phyloP scores from a whole-genome alignment of 2,797 vertebrate species.

The Urocyon cinereoargenteus region DNA sequence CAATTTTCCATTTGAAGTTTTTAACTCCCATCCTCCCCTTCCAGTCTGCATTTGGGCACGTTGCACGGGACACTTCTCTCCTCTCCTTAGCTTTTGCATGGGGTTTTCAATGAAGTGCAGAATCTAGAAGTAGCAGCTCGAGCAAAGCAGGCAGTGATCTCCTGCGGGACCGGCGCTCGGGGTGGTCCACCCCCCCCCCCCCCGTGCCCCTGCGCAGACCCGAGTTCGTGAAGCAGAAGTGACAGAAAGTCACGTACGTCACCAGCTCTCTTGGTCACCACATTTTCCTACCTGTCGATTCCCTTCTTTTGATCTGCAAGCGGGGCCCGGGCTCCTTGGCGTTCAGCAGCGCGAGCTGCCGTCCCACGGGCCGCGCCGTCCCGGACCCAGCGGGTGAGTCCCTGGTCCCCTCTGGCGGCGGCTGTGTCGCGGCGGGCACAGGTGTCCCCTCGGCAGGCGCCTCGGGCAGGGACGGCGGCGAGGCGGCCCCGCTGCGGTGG shows the following conservation, averaged over 20 bases:
- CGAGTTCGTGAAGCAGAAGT: background rate
- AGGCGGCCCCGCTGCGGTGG: too few relatives aligned
- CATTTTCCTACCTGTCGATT: background rate
- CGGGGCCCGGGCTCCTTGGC: background rate
- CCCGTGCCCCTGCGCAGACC: too few relatives aligned
- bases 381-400: too few relatives aligned
- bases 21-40: background rate
- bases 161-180: rapidly evolving
- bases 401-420: too few relatives aligned
- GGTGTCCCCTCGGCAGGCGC: too few relatives aligned
- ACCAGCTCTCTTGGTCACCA: background rate
- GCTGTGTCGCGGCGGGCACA: too few relatives aligned
- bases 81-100: background rate
- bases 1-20: background rate
- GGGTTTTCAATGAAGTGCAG: too few relatives aligned
- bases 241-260: background rate
- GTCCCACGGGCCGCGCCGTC: background rate
- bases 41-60: background rate
- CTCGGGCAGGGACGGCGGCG: too few relatives aligned
- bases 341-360: background rate
- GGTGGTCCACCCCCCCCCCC: too few relatives aligned
- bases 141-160: rapidly evolving
- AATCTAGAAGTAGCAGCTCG: rapidly evolving
- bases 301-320: too few relatives aligned
- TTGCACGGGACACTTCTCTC: too few relatives aligned